Evolutionary conservation across 2,888 invertebrate genomes (phyloP), one percentile per base, ranked within the genome.

Genomic region (Beris morrisii): DNA sequence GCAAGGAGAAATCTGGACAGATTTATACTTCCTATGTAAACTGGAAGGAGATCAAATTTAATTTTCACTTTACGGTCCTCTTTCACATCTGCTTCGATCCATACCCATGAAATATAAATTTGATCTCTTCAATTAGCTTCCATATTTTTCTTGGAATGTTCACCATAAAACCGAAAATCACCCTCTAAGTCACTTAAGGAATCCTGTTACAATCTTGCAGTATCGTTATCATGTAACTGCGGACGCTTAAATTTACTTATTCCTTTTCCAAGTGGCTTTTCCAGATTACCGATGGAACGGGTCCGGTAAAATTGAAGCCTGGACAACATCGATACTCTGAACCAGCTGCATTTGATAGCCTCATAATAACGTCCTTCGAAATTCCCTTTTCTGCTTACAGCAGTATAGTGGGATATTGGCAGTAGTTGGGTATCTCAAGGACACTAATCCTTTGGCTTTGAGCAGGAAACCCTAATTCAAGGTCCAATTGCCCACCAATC

Each of bases 311-410:
- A 44, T 44, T 44, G 44, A 44, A 44, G 9, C 44, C 44, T 44
- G 44, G 44, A 44, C 9, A n/a, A n/a, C 44, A 48, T 59, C 32
- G 59, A 48, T 59, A 59, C 44, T 46, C 48, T 59, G 50, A 9
- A 50, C 28, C 61, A 61, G 61, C 50, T 61, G 61, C 50, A 61
- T 52, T 52, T 52, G 61, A 61, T 61, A 52, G 61, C 61, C 22
- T 61, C 61, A 52, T 61, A 61, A 52, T 61, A 61, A 61, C 38
- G 52, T 61, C 52, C 50, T 50, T 61, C 12, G 30, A 12, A 52
- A 43, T 22, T 22, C 22, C 22, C 22, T 22, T 22, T 22, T 22
- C 22, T 32, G 32, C 52, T 52, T 38, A 22, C 50, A 38, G n/a
- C 15, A 50, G 61, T 50, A 38, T 38, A 32, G 50, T 38, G 22